Percentiles rank a stretch among this genome's conserved stretches.
Conservation (phyloP, 1,140 invertebrate genomes). For the Brachionus koreanus region DNA sequence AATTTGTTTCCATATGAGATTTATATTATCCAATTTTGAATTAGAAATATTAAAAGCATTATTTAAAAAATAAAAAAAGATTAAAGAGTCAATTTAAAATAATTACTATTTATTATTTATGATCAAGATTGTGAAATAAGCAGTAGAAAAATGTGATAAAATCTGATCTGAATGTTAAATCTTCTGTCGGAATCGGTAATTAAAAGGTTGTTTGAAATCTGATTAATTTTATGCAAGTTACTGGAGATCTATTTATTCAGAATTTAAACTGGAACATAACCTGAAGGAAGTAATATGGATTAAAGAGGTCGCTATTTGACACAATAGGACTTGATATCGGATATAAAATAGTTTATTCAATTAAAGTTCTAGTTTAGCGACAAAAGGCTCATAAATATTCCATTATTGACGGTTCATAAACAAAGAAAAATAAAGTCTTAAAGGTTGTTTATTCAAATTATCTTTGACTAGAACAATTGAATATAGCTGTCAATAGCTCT, state of each 20-base stretch:
- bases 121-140: not conserved
- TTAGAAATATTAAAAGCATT: too few relatives aligned
- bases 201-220: not conserved
- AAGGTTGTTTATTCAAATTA: conserved; percentile 27
- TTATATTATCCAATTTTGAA: too few relatives aligned
- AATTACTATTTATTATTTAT: not conserved
- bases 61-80: too few relatives aligned
- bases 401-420: conserved; percentile 23
- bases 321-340: not conserved
- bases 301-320: not conserved
- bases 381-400: conserved; percentile 19
- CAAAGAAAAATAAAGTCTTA: not conserved
- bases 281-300: not conserved
- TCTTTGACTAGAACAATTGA: not conserved
- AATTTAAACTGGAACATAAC: not conserved
- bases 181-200: not conserved
- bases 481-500: conserved; percentile 2
- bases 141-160: not conserved
- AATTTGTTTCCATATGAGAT: too few relatives aligned
- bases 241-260: not conserved
- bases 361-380: not conserved
- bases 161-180: not conserved
- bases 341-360: not conserved
- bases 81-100: too few relatives aligned
- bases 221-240: not conserved